Conservation (phyloP, 92 coral and sea anemone genomes). For the Plumapathes pennacea region DNA sequence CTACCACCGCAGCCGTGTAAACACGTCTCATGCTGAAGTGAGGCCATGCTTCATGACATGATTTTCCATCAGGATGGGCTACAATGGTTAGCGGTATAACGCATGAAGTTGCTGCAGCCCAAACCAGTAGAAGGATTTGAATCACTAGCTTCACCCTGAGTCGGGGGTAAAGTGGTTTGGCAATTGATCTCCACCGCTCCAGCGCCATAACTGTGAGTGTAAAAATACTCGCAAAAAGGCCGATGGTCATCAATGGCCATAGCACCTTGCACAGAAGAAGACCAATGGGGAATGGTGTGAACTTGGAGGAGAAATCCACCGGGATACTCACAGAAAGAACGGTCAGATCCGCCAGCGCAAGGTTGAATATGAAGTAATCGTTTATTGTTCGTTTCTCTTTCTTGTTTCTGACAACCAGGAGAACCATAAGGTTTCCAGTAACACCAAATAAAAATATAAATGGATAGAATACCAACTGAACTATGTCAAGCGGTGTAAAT, state of each 20-base stretch:
- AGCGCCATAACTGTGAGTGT: slow-evolving; percentile 80
- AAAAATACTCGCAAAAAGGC: slow-evolving; percentile 62
- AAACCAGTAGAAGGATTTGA: slow-evolving; percentile 21
- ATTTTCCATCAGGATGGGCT: slow-evolving; percentile 48
- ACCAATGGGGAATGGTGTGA: slow-evolving; percentile 47
- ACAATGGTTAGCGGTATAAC: slow-evolving; percentile 64
- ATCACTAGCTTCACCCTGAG: slow-evolving; percentile 30
- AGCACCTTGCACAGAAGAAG: slow-evolving; percentile 60
- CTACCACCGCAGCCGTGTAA: slow-evolving; percentile 53
- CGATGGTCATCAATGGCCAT: slow-evolving; percentile 82
- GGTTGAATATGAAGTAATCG: slow-evolving; percentile 69
- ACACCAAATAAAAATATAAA: slow-evolving; percentile 59
- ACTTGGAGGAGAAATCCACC: slow-evolving; percentile 61
- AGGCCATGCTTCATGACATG: slow-evolving; percentile 70
- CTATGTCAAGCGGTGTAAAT: slow-evolving; percentile 25
- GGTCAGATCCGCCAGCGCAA: slow-evolving; percentile 58
- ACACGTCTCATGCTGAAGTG: slow-evolving; percentile 43
- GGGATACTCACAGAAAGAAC: slow-evolving; percentile 64
- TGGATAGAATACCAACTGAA: slow-evolving; percentile 52
- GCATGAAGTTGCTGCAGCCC: slow-evolving; percentile 60
- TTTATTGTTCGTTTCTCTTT: slow-evolving; percentile 54
- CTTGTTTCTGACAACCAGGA: slow-evolving; percentile 63
- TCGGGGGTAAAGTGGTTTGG: slow-evolving; percentile 54
- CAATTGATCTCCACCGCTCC: slow-evolving; percentile 67
- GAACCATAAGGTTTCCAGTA: slow-evolving; percentile 64